A percentile compares a stretch with the other conserved stretches of the same genome.
phyloP scores from a whole-genome alignment of 2,113 vertebrate genomes.

The Zapus hudsonius region DNA sequence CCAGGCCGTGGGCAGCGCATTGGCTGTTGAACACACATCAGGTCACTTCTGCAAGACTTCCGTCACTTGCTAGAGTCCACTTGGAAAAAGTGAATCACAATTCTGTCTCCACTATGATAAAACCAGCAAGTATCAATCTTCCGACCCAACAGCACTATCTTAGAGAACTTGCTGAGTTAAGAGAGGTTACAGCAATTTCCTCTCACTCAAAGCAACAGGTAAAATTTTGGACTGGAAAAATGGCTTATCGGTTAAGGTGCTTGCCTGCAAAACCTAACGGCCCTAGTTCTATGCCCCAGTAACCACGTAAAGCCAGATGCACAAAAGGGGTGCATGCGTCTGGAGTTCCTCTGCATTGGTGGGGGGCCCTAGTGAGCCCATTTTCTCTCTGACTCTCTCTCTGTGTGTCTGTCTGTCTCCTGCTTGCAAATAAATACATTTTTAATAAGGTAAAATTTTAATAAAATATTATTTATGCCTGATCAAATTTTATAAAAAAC shows the following conservation, averaged over 20 bases:
- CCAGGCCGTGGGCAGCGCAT: neutral
- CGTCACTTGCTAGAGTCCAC: neutral
- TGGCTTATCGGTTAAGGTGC: no score
- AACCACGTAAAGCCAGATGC: no score
- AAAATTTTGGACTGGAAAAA: no score
- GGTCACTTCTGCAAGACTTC: neutral
- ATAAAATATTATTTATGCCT: slow-evolving; percentile 35
- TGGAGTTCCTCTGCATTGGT: no score
- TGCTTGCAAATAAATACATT: no score
- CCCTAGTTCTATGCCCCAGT: no score
- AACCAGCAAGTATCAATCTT: slow-evolving; percentile 51
- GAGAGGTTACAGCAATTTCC: slow-evolving; percentile 11
- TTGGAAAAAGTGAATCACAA: neutral
- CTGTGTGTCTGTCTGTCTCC: no score
- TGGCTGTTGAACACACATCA: neutral
- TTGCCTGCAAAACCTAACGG: no score
- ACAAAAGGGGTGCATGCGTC: no score
- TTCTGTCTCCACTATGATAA: neutral
- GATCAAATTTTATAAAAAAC: slow-evolving; percentile 75
- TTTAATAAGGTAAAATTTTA: slow-evolving; percentile 36
- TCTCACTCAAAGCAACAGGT: neutral
- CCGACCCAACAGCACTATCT: neutral
- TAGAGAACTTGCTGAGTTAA: slow-evolving; percentile 39
- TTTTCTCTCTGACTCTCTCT: no score
- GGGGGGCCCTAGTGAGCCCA: no score